These are phyloP conservation scores for Candidula unifasciata DNA, from an alignment of 2,888 invertebrate genomes.

Conservation along the genomic window DNA sequence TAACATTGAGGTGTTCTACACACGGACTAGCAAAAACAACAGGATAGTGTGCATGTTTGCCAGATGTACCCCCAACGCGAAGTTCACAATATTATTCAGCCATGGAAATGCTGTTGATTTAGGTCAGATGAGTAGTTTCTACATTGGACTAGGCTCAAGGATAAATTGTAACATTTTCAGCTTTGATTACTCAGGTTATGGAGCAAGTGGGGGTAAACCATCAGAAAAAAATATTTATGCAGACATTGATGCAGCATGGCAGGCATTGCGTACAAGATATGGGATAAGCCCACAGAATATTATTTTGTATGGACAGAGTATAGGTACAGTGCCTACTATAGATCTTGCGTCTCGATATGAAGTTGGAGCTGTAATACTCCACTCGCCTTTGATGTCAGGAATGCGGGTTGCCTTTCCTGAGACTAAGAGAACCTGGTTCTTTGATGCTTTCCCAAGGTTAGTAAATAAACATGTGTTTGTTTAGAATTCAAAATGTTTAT, in stretches of 20 bases:
- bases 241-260: slow-evolving; percentile 99
- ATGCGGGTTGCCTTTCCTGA: slow-evolving; percentile 98
- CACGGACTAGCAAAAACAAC: slow-evolving; percentile 92
- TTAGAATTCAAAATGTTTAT: too few relatives aligned
- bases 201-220: slow-evolving; percentile 94
- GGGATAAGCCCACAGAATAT: slow-evolving; percentile 96
- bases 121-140: slow-evolving; percentile 99
- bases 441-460: slow-evolving; percentile 98
- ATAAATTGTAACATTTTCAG: slow-evolving; percentile 98
- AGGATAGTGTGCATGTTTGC: slow-evolving; percentile 97
- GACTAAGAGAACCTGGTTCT: slow-evolving; percentile 98
- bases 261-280: slow-evolving; percentile 90
- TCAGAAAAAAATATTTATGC: slow-evolving; percentile 98
- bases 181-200: slow-evolving; percentile 88
- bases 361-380: slow-evolving; percentile 96
- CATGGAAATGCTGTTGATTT: slow-evolving; percentile 99
- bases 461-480: slow-evolving; percentile 17
- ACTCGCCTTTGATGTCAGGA: slow-evolving; percentile 98
- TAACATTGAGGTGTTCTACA: slow-evolving; percentile 84
- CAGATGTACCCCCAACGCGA: slow-evolving; percentile 80
- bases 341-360: slow-evolving; percentile 90
- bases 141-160: slow-evolving; percentile 92
- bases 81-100: slow-evolving; percentile 94
- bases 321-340: slow-evolving; percentile 98
- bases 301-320: slow-evolving; percentile 98